Percentiles rank a stretch among this genome's conserved stretches.
Conservation (phyloP, 2,888 invertebrate species). For the Caenorhabditis panamensis region DNA sequence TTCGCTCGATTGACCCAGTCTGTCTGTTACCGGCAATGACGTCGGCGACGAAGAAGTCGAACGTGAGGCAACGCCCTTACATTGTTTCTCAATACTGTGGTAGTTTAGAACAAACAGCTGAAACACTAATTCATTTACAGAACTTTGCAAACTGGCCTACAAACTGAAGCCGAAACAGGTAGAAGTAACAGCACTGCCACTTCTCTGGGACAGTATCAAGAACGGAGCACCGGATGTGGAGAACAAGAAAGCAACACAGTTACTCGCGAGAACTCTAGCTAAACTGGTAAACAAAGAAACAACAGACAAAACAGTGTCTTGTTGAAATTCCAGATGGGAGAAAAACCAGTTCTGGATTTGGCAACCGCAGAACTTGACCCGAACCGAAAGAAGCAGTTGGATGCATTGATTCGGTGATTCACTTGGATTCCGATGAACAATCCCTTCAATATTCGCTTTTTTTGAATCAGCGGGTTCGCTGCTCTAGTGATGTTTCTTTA, state of each 20-base stretch:
- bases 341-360: slow-evolving; percentile 61
- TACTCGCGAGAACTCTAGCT: slow-evolving; percentile 57
- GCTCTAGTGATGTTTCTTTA: slow-evolving; percentile 35
- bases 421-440: background rate
- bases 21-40: slow-evolving; percentile 67
- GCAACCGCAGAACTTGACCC: slow-evolving; percentile 66
- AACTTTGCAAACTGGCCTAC: slow-evolving; percentile 64
- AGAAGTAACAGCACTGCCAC: slow-evolving; percentile 67
- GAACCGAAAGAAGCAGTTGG: slow-evolving; percentile 63
- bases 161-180: slow-evolving; percentile 69
- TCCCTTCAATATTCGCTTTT: background rate
- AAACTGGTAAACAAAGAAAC: slow-evolving; percentile 53
- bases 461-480: slow-evolving; percentile 31
- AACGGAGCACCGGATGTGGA: slow-evolving; percentile 61
- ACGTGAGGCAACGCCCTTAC: slow-evolving; percentile 68
- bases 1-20: slow-evolving; percentile 64
- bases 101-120: background rate
- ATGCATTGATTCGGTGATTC: slow-evolving; percentile 59
- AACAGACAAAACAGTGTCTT: background rate
- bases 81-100: slow-evolving; percentile 52
- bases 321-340: slow-evolving; percentile 53
- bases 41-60: slow-evolving; percentile 69
- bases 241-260: slow-evolving; percentile 60
- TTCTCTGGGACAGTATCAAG: slow-evolving; percentile 67
- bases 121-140: slow-evolving; percentile 18